Evolutionary conservation across 2,888 invertebrate genomes (phyloP), one percentile per base, ranked within the genome.

Genomic region (Lithophane semibrunnea): DNA sequence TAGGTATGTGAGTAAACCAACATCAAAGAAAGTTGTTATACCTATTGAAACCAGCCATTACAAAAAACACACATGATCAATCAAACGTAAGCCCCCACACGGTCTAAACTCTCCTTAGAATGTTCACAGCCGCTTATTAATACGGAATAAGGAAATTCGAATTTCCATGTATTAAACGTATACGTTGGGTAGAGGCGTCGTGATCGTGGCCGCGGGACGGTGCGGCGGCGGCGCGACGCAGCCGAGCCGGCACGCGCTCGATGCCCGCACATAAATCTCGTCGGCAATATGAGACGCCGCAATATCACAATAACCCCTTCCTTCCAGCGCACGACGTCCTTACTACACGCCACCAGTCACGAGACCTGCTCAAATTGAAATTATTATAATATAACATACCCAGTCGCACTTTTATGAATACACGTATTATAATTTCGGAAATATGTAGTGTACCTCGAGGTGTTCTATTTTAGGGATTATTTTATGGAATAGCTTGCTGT

Each of bases 241-340:
- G 72, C 69, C 79, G 83, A 80, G 83, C 73, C 83, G 85, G 82
- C 82, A 86, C 87, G 77, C 88, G 90, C 89, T 86, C 88, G 84
- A 86, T 88, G 90, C 79, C 91, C 92, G 89, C 92, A 92, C 92
- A 95, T 96, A 95, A 95, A 96, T 96, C 95, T 94, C 90, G 77
- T 86, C 83, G 88, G 94, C 94, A 95, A 95, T 95, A 96, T 95
- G 94, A 95, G 92, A 93, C 92, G 90, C 92, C 92, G 92, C 94
- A 92, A 94, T 94, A 94, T 94, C 94, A 95, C 94, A 94, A 95
- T 94, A 95, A 94, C 94, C 93, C 88, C 91, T 90, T 91, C 92
- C 83, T 85, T 70, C 83, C 77, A 76, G 71, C 83, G 89, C 90
- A 88, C 88, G 90, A 91, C 89, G 88, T 91, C 91, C 91, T 90